Conservation (phyloP, 2,797 vertebrate genomes). For the Falco naumanni region DNA sequence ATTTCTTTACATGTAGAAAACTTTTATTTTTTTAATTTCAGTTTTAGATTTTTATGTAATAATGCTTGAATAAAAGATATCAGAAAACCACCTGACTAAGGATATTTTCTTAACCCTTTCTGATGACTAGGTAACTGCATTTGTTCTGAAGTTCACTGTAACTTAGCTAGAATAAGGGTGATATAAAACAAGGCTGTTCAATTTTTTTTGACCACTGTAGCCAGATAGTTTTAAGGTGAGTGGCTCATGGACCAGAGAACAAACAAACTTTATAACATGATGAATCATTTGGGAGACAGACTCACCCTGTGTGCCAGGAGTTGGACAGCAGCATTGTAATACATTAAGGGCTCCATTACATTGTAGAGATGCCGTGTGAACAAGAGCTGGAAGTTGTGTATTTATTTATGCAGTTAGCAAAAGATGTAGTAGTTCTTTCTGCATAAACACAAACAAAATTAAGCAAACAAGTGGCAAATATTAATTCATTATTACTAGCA, state of each 20-base stretch:
- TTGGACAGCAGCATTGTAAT: neutral
- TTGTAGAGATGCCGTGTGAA: neutral
- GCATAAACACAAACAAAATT: neutral
- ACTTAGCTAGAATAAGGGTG: neutral
- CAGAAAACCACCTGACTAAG: neutral
- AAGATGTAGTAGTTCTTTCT: neutral
- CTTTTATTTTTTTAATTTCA: neutral
- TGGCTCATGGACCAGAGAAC: neutral
- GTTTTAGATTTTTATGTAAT: neutral
- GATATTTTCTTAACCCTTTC: neutral
- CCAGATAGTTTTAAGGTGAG: constrained; percentile 1
- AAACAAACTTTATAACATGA: neutral
- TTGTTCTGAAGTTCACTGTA: neutral
- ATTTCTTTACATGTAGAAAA: neutral
- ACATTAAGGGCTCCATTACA: neutral
- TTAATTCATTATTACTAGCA: neutral
- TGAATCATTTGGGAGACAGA: neutral
- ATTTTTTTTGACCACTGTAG: neutral
- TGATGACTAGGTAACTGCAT: neutral
- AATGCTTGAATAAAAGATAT: neutral
- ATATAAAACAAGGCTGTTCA: neutral
- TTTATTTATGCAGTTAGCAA: neutral
- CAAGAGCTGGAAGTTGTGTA: neutral
- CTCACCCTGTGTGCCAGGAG: neutral
- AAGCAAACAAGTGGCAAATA: neutral